Base-by-base conservation (phyloP, 2,888 invertebrate species). In the Mythimna pallens region DNA sequence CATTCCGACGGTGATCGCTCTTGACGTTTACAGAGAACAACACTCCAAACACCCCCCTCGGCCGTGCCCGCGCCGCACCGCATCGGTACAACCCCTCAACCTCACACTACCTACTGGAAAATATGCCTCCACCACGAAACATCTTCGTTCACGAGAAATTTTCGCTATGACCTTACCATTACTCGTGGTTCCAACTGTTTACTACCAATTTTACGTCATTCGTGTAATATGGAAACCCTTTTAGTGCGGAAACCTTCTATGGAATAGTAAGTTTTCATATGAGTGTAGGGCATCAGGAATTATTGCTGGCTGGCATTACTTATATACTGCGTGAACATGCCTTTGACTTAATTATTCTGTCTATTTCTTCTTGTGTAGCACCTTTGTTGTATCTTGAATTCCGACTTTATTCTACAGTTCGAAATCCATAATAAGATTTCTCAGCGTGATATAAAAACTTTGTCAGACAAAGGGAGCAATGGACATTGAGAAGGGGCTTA, bases 11-110 rank as follows among this genome's bases (percentile, higher is more conserved):
- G 89, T 92, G 92, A 94, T 94, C 91, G 89, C 89, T 89, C 90
- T 88, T 92, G 94, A 94, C 94, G 92, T 94, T 93, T 93, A 94
- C 94, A 94, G 90, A 87, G 93, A 94, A 94, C 92, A 92, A 93
- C 94, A 94, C 94, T 94, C 90, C 86, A 83, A 86, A 78, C 86
- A 81, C 64, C 78, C 78, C 73, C 86, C 81, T 80, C 76, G 62
- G 66, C 62, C 73, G 69, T 25, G 70, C 75, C 80, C 70, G 73
- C 59, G 75, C 72, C 71, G 68, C 73, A 12, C 63, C 68, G 52
- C 82, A 66, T 71, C 66, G 40, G 59, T 22, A n/a, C 66, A 34
- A 40, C 68, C 75, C 77, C 78, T 71, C 81, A 82, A 30, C 66
- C 71, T 58, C 57, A 22, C 65, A 65, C 65, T 73, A 76, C 83